A percentile compares a stretch with the other conserved stretches of the same genome.
These are phyloP conservation scores for Sinocyclocheilus grahami DNA, from an alignment of 2,113 vertebrate species.

Conservation along the genomic window DNA sequence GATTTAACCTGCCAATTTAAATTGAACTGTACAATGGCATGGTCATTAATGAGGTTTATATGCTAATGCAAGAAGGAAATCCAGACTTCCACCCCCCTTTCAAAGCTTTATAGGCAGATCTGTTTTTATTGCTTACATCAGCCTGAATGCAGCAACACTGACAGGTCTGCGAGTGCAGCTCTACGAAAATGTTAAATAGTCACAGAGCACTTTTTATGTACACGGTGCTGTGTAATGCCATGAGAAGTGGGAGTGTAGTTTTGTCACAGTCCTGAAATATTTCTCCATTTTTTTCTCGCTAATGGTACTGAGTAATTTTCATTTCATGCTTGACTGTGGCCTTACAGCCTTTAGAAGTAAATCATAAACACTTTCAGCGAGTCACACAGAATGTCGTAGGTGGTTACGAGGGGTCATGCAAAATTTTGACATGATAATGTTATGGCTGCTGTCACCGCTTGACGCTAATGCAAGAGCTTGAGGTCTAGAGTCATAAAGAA, in stretches of 20 bases:
- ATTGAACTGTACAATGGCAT: conserved; percentile 77
- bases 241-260: conserved; percentile 31
- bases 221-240: conserved; percentile 29
- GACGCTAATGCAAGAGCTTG: conserved; percentile 20
- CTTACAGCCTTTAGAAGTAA: neutral
- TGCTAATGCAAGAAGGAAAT: conserved; percentile 70
- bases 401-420: neutral
- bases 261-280: conserved; percentile 32
- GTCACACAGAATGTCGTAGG: neutral
- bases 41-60: conserved; percentile 78
- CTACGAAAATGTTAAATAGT: conserved; percentile 73
- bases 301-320: conserved; percentile 22
- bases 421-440: conserved; percentile 30
- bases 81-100: conserved; percentile 54
- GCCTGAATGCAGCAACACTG: conserved; percentile 68
- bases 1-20: conserved; percentile 53
- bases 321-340: conserved; percentile 19
- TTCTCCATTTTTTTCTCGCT: conserved; percentile 2
- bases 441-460: conserved; percentile 6
- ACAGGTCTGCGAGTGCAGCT: conserved; percentile 68
- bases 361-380: neutral
- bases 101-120: conserved; percentile 48
- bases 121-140: conserved; percentile 72
- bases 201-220: conserved; percentile 62
- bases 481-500: neutral